Conservation (phyloP, 2,888 invertebrate genomes). For the Cataglyphis albicans region DNA sequence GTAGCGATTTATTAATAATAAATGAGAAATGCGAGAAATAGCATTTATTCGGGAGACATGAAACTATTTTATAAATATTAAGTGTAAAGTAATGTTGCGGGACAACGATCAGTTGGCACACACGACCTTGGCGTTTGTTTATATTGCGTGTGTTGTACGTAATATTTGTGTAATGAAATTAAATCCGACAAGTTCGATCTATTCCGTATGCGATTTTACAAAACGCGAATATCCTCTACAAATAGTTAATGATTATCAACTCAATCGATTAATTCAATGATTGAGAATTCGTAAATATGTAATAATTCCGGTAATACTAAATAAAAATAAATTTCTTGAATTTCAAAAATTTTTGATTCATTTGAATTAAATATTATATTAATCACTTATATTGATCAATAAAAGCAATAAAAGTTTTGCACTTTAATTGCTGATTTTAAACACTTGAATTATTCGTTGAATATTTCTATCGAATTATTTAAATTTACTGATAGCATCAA, state of each 20-base stretch:
- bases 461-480: no score
- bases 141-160: not conserved
- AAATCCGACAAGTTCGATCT: not conserved
- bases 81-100: not conserved
- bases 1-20: not conserved
- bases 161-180: not conserved
- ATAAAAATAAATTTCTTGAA: no score
- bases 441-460: no score
- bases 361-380: no score
- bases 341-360: no score
- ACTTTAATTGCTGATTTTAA: no score
- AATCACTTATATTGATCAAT: no score
- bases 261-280: not conserved
- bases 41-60: not conserved
- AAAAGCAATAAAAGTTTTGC: no score
- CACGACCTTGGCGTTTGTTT: not conserved
- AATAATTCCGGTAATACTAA: no score
- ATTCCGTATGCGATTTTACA: not conserved
- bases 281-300: not conserved
- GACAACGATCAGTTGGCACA: not conserved
- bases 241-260: not conserved
- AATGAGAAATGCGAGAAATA: not conserved
- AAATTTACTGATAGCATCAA: no score
- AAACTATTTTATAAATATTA: slow-evolving; percentile 5
- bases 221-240: not conserved